A percentile compares a stretch with the other conserved stretches of the same genome.
These are phyloP conservation scores for Tokudaia tokunoshimensis DNA, from an alignment of 2,797 vertebrate genomes.

Conservation along the genomic window DNA sequence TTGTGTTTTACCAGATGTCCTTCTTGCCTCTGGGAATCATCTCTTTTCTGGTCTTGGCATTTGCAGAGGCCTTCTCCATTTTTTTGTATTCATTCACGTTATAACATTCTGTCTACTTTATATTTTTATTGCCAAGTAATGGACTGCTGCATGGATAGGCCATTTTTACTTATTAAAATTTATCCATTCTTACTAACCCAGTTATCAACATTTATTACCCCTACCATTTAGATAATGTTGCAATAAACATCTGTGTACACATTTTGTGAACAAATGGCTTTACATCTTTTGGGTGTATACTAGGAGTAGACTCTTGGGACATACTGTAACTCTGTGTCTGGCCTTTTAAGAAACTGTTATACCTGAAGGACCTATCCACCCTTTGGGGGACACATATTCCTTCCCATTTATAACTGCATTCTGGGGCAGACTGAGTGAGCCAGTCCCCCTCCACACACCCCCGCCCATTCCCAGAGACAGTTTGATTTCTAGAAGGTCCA, in stretches of 20 bases:
- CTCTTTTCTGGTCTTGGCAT: neutral
- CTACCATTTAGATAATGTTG: neutral
- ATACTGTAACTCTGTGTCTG: neutral
- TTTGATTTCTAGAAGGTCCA: too few relatives aligned
- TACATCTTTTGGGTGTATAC: neutral
- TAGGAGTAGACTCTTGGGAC: neutral
- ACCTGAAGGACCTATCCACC: too few relatives aligned
- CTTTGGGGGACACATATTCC: too few relatives aligned
- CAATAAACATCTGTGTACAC: neutral
- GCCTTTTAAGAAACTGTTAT: neutral
- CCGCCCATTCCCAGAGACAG: too few relatives aligned
- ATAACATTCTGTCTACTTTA: neutral
- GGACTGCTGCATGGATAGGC: neutral
- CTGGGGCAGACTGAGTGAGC: too few relatives aligned
- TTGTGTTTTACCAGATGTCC: neutral
- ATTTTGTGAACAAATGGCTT: neutral
- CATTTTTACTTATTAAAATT: neutral
- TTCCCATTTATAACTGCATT: too few relatives aligned
- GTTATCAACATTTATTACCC: neutral
- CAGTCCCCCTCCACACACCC: too few relatives aligned
- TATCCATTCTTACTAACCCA: neutral
- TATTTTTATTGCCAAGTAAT: constrained; percentile 4
- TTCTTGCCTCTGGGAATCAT: too few relatives aligned
- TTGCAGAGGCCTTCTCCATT: neutral
- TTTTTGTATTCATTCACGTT: neutral